These are phyloP conservation scores for Sclerurus mexicanus DNA, from an alignment of 2,113 vertebrate species.

Conservation along the genomic window DNA sequence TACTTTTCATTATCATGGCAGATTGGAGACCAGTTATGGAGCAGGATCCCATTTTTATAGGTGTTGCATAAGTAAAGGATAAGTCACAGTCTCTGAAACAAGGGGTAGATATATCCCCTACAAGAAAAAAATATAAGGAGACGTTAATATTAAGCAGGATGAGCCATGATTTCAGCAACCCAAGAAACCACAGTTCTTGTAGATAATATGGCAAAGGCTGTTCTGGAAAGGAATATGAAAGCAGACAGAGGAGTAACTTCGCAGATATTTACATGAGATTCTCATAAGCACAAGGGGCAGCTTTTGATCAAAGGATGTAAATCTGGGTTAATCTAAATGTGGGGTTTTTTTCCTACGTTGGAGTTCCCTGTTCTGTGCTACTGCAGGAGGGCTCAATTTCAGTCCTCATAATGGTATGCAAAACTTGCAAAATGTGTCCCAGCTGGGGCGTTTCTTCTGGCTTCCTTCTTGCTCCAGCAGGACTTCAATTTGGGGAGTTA, in stretches of 20 bases:
- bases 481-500: not conserved
- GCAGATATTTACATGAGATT: slow-evolving; percentile 59
- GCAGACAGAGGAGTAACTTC: slow-evolving; percentile 38
- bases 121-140: not conserved
- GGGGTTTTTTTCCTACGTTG: fast-evolving
- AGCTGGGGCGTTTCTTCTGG: not conserved
- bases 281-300: slow-evolving; percentile 53
- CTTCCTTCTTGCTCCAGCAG: not conserved
- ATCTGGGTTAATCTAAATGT: slow-evolving; percentile 61
- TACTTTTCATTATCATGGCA: not conserved
- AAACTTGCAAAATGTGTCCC: slow-evolving; percentile 3
- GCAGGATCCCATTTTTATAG: not conserved
- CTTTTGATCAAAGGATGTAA: slow-evolving; percentile 63
- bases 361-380: not conserved
- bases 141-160: not conserved
- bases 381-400: slow-evolving; percentile 1
- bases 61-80: not conserved
- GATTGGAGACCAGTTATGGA: not conserved
- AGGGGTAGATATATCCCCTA: not conserved
- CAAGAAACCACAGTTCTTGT: not conserved
- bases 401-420: slow-evolving; percentile 15
- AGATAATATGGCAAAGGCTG: slow-evolving; percentile 12
- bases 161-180: not conserved
- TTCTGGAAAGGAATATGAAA: slow-evolving; percentile 14
- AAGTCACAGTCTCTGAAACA: not conserved